phyloP scores from a whole-genome alignment of 2,113 vertebrate species.

The Tachysurus vachellii region DNA sequence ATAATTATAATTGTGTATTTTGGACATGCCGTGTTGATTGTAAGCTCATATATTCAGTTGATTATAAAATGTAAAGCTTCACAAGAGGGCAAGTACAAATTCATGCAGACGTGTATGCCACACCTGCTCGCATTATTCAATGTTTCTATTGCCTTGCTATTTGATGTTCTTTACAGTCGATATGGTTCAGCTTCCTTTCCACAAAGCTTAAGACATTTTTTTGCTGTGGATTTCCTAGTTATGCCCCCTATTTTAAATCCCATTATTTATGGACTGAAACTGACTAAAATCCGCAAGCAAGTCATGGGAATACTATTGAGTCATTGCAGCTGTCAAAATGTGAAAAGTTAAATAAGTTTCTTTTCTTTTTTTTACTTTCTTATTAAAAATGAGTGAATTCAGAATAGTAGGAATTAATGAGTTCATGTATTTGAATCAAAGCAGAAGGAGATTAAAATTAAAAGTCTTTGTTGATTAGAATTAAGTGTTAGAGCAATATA shows the following conservation, averaged over 20 bases:
- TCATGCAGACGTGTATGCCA: slow-evolving; percentile 46
- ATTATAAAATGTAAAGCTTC: slow-evolving; percentile 36
- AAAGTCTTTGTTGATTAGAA: neutral
- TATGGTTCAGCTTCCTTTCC: slow-evolving; percentile 45
- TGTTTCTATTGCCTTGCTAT: slow-evolving; percentile 41
- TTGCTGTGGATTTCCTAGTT: slow-evolving; percentile 48
- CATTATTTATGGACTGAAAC: slow-evolving; percentile 54
- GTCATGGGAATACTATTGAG: slow-evolving; percentile 21
- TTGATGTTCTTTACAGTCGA: slow-evolving; percentile 51
- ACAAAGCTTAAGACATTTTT: slow-evolving; percentile 40
- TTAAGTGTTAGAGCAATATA: neutral
- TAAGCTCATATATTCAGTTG: slow-evolving; percentile 36
- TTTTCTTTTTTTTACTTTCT: neutral
- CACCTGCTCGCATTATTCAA: slow-evolving; percentile 38
- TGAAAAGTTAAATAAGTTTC: neutral
- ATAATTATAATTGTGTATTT: slow-evolving; percentile 37
- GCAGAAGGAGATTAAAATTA: neutral
- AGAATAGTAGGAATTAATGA: neutral
- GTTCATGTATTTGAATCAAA: neutral
- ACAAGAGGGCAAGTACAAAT: slow-evolving; percentile 35
- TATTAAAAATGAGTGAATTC: neutral
- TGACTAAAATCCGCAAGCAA: slow-evolving; percentile 38
- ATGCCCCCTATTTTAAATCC: slow-evolving; percentile 52
- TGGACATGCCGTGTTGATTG: slow-evolving; percentile 45
- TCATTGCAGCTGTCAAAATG: neutral